Evolutionary conservation across 2,113 vertebrate species (phyloP), one percentile per base, ranked within the genome.

Genomic region (Plotosus lineatus): DNA sequence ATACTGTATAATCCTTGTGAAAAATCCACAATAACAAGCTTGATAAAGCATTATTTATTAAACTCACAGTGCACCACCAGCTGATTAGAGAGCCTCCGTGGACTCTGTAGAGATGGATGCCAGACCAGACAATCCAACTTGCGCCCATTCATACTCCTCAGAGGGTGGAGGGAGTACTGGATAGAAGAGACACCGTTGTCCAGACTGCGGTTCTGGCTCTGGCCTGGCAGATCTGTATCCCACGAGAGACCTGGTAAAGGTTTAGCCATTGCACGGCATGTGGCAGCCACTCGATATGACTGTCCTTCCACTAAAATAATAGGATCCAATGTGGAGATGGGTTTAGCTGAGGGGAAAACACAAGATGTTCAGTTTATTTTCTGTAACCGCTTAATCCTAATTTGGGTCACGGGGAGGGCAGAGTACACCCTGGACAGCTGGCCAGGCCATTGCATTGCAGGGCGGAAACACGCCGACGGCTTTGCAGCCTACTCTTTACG

Each of bases 51-150:
- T 33, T n/a, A 51, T 15, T 11, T 8, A 51, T 21, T 8, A n/a
- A n/a, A 92, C 92, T 93, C 89, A 97, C 96, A 97, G 87, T 95
- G 92, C 11, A 97, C 95, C 8, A 91, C 92, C 74, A 98, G 91
- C 0, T 21, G 69, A 88, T 95, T 93, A 0, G 50, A 81, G 86
- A 96, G 87, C 83, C 95, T 92, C 53, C 91, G 94, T 48, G 95
- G 92, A 3, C 79, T 82, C 0, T 77, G 23, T 11, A 93, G 89
- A 1, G 94, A 92, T 0, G 94, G 93, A 65, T 98, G 96, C 38
- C 92, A 94, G 48, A 97, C 94, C 85, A 97, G 91, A 8, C 97
- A 97, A 88, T 95, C 96, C 42, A 98, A 91, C 36, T 88, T 90
- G 88, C 94, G 93, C 28, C 95, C 94, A 0, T 97, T 94, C 95